These are phyloP conservation scores for Hexactinellida sp. DNA, from an alignment of 37 sponge, comb jelly and placozoan genomes.

Conservation along the genomic window DNA sequence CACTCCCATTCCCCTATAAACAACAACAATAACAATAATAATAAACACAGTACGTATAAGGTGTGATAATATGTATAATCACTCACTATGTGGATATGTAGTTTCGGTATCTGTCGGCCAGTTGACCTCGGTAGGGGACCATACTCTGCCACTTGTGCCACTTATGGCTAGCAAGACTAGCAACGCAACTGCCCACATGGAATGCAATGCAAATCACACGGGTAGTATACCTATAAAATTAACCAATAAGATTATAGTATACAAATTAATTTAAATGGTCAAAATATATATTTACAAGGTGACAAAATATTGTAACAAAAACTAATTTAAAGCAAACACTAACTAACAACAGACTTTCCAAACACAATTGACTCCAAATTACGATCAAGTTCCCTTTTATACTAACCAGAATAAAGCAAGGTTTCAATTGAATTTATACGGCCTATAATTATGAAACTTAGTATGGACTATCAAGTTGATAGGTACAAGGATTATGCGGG, in stretches of 20 bases:
- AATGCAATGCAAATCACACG: not conserved
- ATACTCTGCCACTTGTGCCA: not conserved
- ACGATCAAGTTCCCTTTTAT: too few species aligned
- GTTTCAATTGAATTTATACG: too few species aligned
- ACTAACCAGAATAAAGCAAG: too few species aligned
- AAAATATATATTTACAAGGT: too few species aligned
- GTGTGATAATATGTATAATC: not conserved
- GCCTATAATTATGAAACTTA: too few species aligned
- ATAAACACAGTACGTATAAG: not conserved
- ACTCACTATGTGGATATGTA: not conserved
- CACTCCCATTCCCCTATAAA: conserved; percentile 46
- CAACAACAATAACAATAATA: not conserved
- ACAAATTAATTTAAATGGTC: too few species aligned
- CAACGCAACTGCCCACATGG: not conserved
- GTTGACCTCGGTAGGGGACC: not conserved
- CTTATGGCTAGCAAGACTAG: not conserved
- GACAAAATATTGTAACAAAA: too few species aligned
- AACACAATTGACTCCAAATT: too few species aligned
- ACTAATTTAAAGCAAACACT: too few species aligned
- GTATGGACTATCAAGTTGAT: too few species aligned
- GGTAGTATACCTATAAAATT: not conserved
- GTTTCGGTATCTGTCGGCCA: not conserved
- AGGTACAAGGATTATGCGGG: too few species aligned
- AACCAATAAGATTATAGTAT: not conserved
- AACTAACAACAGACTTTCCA: too few species aligned